phyloP scores from a whole-genome alignment of 1,140 invertebrate species.

The Drosophila kepulauana region DNA sequence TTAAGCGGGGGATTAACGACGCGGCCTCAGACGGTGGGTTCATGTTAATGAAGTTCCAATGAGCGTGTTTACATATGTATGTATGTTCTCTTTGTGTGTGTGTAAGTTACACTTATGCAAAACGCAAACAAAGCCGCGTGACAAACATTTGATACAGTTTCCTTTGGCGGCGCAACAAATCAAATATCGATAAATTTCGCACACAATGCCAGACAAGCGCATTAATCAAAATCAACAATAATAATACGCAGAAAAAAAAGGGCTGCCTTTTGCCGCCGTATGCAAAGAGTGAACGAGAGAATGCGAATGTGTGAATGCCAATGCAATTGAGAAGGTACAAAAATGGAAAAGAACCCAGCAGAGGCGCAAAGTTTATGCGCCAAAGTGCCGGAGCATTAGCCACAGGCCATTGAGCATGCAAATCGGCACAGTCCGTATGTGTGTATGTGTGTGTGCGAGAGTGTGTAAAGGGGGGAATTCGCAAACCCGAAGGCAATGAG shows the following conservation, averaged over 20 bases:
- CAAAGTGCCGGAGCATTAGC: constrained; percentile 51
- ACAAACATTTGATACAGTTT: constrained; percentile 77
- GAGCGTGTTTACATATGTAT: constrained; percentile 30
- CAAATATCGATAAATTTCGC: constrained; percentile 78
- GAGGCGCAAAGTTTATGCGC: constrained; percentile 55
- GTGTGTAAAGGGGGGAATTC: constrained; percentile 21
- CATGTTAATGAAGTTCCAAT: constrained; percentile 71
- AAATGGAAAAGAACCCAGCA: constrained; percentile 1
- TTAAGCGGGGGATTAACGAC: background rate
- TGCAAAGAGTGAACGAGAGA: constrained; percentile 41
- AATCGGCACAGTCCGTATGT: constrained; percentile 21
- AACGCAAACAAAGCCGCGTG: constrained; percentile 80
- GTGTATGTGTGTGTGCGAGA: too few species aligned
- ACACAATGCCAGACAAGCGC: constrained; percentile 64
- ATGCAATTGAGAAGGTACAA: constrained; percentile 20
- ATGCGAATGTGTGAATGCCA: constrained; percentile 18
- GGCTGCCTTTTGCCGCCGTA: constrained; percentile 31
- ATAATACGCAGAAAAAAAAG: constrained; percentile 35
- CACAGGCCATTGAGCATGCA: constrained; percentile 62
- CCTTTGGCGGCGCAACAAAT: constrained; percentile 62
- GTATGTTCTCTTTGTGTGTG: constrained; percentile 11
- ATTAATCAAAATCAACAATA: constrained; percentile 67
- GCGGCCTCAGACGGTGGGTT: constrained; percentile 11
- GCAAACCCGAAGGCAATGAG: constrained; percentile 49
- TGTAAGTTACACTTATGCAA: constrained; percentile 64